Percentiles rank a stretch among this genome's conserved stretches.
phyloP scores from a whole-genome alignment of 1,140 invertebrate genomes.

The Musca vetustissima region DNA sequence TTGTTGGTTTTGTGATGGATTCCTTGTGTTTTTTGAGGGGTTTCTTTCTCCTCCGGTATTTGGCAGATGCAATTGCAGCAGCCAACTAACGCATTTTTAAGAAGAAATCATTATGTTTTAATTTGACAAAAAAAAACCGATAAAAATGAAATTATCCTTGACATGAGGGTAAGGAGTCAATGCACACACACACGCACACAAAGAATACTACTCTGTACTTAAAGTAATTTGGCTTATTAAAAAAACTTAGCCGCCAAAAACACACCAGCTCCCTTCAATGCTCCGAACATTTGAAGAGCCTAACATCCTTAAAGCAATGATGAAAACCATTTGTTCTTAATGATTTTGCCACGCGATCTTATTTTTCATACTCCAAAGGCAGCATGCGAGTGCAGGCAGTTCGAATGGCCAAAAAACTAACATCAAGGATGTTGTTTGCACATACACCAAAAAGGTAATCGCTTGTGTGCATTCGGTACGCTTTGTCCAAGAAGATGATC shows the following conservation, averaged over 20 bases:
- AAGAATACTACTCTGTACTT: conserved; percentile 1
- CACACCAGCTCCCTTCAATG: too few species aligned
- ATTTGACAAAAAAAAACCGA: conserved; percentile 16
- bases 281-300: too few species aligned
- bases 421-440: too few species aligned
- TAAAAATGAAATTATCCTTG: background rate
- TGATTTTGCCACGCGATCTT: conserved; percentile 23
- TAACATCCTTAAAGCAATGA: background rate
- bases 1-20: background rate
- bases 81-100: conserved; percentile 4
- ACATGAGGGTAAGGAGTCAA: background rate
- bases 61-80: conserved; percentile 16
- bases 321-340: conserved; percentile 10
- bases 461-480: too few species aligned
- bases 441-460: too few species aligned
- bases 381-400: too few species aligned
- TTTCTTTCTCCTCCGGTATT: background rate
- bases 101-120: conserved; percentile 12
- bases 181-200: background rate
- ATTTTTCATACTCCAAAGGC: background rate
- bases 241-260: background rate
- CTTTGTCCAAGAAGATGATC: too few species aligned
- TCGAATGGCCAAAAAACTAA: too few species aligned
- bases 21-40: too few species aligned
- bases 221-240: conserved; percentile 15